Base-by-base conservation (phyloP, 2,888 invertebrate species). In the Nycteola revayana region DNA sequence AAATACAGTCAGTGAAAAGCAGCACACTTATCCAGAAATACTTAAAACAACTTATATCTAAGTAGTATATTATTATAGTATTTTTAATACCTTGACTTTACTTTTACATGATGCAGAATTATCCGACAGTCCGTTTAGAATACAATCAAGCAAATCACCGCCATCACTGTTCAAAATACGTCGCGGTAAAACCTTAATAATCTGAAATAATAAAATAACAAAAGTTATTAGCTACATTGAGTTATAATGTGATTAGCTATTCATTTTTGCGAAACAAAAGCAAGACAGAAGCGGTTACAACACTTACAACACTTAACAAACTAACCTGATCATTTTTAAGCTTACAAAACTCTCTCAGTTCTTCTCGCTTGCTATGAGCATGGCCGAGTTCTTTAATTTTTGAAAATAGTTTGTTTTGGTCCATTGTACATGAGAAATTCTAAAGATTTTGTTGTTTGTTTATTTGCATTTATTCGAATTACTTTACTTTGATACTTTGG, bases 121-220 rank as follows among this genome's bases (percentile, higher is more conserved):
- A 43, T 80, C 77, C 9, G 71, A 52, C 10, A 84, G 51, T 27
- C 84, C 86, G 60, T 71, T 82, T 1, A 86, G 57, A 37, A 86
- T 50, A 49, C 75, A 81, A 39, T 80, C 72, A 21, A 85, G 43
- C 10, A 86, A 21, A 39, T 74, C 66, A 11, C 66, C 70, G 0
- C 81, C 86, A 58, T 86, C 86, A 32, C 72, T 77, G 37, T 69
- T 73, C 9, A 83, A 33, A 30, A 86, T 67, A 32, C 75, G 71
- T 10, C 69, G 62, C 1, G 81, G 66, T 43, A 87, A 59, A 40
- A 53, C 57, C 33, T 70, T 69, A 10, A 74, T 27, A 22, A 86
- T 71, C 85, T 86, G 60, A 14, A 69, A 64, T 24, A 38, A 7
- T 21, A 21, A 5, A 21, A 21, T n/a, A 7, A 7, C 21, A 14